These are phyloP conservation scores for Manis pentadactyla DNA, from an alignment of 2,797 vertebrate genomes.

Conservation along the genomic window DNA sequence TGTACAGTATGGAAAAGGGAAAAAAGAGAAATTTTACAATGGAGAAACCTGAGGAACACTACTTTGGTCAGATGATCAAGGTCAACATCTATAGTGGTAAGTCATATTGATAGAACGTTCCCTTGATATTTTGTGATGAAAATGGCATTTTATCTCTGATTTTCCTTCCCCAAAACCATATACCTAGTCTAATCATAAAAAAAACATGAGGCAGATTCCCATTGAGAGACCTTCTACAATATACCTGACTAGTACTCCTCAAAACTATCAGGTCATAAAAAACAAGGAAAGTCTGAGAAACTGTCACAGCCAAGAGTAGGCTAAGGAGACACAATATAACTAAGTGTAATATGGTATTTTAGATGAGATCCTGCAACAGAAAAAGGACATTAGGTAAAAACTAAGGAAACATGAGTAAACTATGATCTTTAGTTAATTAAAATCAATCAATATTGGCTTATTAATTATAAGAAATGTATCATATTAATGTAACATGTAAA, in stretches of 20 bases:
- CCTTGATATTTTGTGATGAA: neutral
- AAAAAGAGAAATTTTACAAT: neutral
- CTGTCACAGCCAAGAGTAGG: neutral
- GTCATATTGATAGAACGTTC: neutral
- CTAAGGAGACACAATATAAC: neutral
- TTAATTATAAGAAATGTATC: neutral
- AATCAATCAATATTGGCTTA: neutral
- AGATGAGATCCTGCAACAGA: neutral
- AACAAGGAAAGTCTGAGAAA: slow-evolving; percentile 13
- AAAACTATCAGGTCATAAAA: neutral
- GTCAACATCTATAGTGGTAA: neutral
- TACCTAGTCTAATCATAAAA: neutral
- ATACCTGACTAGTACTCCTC: neutral
- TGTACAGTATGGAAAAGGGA: neutral
- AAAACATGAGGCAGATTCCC: slow-evolving; percentile 7
- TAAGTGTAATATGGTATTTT: neutral
- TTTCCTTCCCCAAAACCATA: neutral
- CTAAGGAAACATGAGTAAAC: neutral
- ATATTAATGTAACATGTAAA: neutral
- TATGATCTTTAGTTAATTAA: neutral
- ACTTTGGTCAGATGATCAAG: neutral
- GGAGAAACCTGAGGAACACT: neutral
- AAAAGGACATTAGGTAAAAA: neutral
- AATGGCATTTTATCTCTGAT: neutral
- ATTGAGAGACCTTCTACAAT: neutral